phyloP scores from a whole-genome alignment of 2,888 invertebrate species.

The Mimas tiliae region DNA sequence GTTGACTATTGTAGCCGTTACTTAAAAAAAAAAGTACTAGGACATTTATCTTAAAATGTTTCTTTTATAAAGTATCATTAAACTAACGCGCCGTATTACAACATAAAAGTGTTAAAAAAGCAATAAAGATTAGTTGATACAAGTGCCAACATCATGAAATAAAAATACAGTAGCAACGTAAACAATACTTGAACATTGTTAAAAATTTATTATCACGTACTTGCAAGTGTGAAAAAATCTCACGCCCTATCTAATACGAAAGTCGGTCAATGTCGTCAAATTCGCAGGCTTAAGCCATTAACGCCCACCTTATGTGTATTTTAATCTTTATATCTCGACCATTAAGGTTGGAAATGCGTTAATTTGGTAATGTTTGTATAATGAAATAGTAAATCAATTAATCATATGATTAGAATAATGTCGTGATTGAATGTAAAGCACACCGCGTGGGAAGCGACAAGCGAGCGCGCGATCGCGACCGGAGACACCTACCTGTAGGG shows the following conservation, averaged over 20 bases:
- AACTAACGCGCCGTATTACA: too few species aligned
- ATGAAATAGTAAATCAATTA: constrained; percentile 47
- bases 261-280: constrained; percentile 28
- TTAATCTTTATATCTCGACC: not conserved
- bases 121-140: not conserved
- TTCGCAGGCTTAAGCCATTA: constrained; percentile 13
- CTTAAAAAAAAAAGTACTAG: too few species aligned
- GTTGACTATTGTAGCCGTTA: too few species aligned
- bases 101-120: not conserved
- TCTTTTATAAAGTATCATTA: too few species aligned
- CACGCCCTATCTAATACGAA: constrained; percentile 17
- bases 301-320: not conserved
- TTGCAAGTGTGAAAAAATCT: constrained; percentile 18
- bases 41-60: too few species aligned
- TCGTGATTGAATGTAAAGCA: constrained; percentile 44
- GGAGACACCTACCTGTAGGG: constrained; percentile 24
- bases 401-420: constrained; percentile 52
- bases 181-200: constrained; percentile 5
- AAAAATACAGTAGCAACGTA: not conserved
- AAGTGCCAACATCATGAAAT: not conserved
- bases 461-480: constrained; percentile 5
- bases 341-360: constrained; percentile 3
- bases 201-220: constrained; percentile 21
- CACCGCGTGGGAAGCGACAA: constrained; percentile 46
- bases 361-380: not conserved